Evolutionary conservation across 2,888 invertebrate species (phyloP).

Genomic region (Frankliniella fusca): DNA sequence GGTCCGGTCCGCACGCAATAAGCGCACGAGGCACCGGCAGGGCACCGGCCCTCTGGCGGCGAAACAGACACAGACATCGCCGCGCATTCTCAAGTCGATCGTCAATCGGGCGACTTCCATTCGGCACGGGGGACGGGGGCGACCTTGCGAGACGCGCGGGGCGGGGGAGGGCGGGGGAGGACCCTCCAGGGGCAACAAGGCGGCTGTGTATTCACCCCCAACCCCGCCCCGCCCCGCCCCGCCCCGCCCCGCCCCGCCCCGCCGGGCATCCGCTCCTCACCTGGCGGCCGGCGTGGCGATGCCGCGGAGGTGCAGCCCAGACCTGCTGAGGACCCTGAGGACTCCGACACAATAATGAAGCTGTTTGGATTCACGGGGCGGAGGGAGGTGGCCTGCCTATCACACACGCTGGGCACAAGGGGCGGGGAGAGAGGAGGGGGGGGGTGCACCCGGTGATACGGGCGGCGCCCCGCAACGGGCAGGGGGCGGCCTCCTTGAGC

Average conservation of each 20-base stretch:
- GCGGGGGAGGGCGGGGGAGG: not conserved
- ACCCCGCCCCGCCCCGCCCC: not conserved
- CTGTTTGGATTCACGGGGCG: constrained; percentile 6
- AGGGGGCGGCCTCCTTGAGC: not conserved
- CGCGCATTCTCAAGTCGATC: not conserved
- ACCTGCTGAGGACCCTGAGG: not conserved
- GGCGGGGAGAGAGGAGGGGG: not conserved
- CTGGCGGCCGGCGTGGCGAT: no score
- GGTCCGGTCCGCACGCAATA: no score
- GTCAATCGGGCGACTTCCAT: no score
- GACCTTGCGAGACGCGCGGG: not conserved
- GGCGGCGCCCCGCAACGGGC: not conserved
- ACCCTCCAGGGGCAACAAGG: not conserved
- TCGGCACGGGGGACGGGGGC: not conserved
- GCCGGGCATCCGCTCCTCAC: no score
- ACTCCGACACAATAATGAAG: not conserved
- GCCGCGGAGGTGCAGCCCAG: no score
- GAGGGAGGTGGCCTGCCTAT: not conserved
- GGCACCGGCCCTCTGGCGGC: not conserved
- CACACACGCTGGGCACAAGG: no score
- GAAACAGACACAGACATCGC: not conserved
- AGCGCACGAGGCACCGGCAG: not conserved
- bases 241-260: not conserved
- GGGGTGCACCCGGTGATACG: not conserved
- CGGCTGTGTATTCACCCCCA: not conserved